Conservation (phyloP, 2,888 invertebrate species). For the Eupelmus urozonus region DNA sequence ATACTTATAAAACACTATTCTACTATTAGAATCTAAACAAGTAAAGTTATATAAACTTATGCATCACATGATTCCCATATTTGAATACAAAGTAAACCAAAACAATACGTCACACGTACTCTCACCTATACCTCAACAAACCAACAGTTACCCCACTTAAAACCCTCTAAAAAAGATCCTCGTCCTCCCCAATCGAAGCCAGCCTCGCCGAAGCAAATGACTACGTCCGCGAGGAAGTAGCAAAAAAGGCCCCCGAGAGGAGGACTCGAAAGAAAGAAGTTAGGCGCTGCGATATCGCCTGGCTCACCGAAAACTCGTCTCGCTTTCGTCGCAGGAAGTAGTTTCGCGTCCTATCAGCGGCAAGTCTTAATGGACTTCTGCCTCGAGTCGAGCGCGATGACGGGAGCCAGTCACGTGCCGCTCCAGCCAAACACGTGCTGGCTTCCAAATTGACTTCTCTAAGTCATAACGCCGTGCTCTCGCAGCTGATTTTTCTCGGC, state of each 20-base stretch:
- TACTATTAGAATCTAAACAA: too few relatives aligned
- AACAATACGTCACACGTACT: too few relatives aligned
- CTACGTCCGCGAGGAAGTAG: background rate
- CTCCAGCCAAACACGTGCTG: background rate
- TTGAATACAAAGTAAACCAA: too few relatives aligned
- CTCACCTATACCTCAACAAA: too few relatives aligned
- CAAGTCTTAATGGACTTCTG: constrained; percentile 12
- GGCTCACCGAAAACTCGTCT: background rate
- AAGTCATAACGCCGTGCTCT: background rate
- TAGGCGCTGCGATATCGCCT: background rate
- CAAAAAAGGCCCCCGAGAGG: background rate
- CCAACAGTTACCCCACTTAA: too few relatives aligned
- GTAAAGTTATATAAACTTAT: too few relatives aligned
- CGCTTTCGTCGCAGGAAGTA: background rate
- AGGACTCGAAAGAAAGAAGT: background rate
- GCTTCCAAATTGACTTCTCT: background rate
- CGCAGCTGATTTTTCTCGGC: too few relatives aligned
- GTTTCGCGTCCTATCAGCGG: constrained; percentile 7
- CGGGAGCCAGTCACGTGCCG: background rate
- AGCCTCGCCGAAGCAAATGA: too few relatives aligned
- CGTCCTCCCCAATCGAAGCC: too few relatives aligned
- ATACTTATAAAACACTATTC: too few relatives aligned
- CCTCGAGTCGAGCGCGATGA: background rate
- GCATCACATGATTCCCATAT: too few relatives aligned
- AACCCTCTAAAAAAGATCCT: too few relatives aligned